Evolutionary conservation across 2,797 vertebrate species (phyloP).

Genomic region (Bryconaethiops microstoma): DNA sequence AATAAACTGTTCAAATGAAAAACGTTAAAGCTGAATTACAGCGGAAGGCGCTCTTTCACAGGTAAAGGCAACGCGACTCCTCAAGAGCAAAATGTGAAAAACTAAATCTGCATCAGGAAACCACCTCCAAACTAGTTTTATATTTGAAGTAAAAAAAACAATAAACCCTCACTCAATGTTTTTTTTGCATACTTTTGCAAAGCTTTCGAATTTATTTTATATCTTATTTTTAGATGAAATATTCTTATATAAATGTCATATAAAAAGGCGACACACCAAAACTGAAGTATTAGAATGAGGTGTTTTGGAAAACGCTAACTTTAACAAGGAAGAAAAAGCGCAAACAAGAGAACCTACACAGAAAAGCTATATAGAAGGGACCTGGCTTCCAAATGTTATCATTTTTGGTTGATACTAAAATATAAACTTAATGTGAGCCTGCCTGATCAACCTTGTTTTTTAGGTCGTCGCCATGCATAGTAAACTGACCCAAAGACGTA

Average conservation of each 20-base stretch:
- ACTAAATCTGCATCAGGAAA: background rate
- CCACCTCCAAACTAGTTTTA: background rate
- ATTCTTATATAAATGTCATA: conserved; percentile 3
- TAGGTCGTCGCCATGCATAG: background rate
- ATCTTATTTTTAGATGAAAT: background rate
- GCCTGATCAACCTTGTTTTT: background rate
- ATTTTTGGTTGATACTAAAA: background rate
- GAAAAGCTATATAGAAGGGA: background rate
- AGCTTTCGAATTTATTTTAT: background rate
- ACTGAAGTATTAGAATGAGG: background rate
- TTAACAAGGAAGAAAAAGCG: background rate
- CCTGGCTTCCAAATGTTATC: background rate
- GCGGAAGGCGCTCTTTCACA: background rate
- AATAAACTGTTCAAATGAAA: background rate
- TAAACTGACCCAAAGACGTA: background rate
- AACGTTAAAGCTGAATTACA: background rate
- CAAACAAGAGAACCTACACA: background rate
- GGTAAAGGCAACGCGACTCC: background rate
- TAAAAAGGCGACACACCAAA: background rate
- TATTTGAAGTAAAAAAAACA: background rate
- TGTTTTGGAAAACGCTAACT: background rate
- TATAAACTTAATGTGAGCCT: background rate
- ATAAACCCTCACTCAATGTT: background rate
- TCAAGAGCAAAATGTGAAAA: background rate
- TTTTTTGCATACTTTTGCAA: background rate